A percentile compares a stretch with the other conserved stretches of the same genome.
phyloP scores from a whole-genome alignment of 2,797 vertebrate genomes.

The Sylvilagus floridanus region DNA sequence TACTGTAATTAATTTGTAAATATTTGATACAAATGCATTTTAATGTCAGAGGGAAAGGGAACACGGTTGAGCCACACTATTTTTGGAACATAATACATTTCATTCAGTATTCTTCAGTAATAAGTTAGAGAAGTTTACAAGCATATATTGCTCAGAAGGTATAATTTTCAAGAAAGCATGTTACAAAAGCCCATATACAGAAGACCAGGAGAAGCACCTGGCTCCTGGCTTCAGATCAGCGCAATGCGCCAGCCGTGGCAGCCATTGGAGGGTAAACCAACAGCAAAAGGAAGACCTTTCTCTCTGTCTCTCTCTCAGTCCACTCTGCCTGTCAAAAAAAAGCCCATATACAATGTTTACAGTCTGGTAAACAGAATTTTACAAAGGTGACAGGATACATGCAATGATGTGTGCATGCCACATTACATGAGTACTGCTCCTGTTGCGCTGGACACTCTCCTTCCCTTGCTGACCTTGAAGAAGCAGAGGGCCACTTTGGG shows the following conservation, averaged over 20 bases:
- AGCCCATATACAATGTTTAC: not conserved
- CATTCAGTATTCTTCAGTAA: constrained; percentile 22
- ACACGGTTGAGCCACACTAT: not conserved
- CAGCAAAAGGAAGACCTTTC: too few species aligned
- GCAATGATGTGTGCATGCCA: not conserved
- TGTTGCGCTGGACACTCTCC: not conserved
- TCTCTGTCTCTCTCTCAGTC: too few species aligned
- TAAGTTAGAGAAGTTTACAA: constrained; percentile 23
- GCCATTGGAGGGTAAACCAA: too few species aligned
- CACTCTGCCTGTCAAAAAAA: not conserved
- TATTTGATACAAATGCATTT: constrained; percentile 38
- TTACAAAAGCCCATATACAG: constrained; percentile 5
- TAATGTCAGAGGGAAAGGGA: not conserved
- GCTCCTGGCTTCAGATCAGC: too few species aligned
- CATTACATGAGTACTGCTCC: not conserved
- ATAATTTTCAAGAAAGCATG: constrained; percentile 29
- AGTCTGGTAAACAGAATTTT: not conserved
- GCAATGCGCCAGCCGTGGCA: too few species aligned
- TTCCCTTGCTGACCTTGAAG: not conserved
- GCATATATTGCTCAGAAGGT: constrained; percentile 17
- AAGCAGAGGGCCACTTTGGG: not conserved
- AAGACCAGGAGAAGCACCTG: too few species aligned
- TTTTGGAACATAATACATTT: constrained; percentile 39
- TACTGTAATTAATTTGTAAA: constrained; percentile 9
- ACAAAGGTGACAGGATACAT: not conserved